Evolutionary conservation across 2,888 invertebrate species (phyloP), one percentile per base, ranked within the genome.

Genomic region (Mythimna pallens): DNA sequence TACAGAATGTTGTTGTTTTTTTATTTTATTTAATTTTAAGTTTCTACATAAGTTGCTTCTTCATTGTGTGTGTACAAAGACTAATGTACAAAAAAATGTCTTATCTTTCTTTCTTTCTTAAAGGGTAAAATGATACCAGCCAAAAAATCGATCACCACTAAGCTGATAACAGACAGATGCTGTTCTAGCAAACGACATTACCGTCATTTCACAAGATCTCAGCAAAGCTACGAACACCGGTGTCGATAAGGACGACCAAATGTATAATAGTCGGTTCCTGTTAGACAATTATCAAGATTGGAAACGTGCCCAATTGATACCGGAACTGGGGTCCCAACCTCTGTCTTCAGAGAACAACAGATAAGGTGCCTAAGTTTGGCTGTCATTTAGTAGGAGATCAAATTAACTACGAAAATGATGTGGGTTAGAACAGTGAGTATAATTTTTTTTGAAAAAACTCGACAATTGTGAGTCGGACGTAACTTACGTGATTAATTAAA

Each of bases 221-320:
- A 58, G 12, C 47, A 40, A 14, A 62, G 30, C n/a, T 63, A 47
- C 20, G 57, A 62, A 65, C 50, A 40, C n/a, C 57, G 47, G 17
- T 3, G 20, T 66, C n/a, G 67, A 74, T 68, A 78, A 65, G 57
- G 40, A 67, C 20, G 25, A 59, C 5, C 17, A 9, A 50, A 64
- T 34, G 25, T 73, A 22, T 64, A 78, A 73, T 59, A 55, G 63
- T 12, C 50, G 14, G 22, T 76, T 79, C 67, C 59, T 78, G 55
- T 43, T 3, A 20, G 43, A 74, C 50, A 73, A 64, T 79, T 79
- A 78, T 73, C 77, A 43, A 74, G 78, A 78, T 78, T 78, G 77
- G 79, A 73, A 67, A 68, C 59, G 67, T 73, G 77, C 77, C 77
- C 74, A 79, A 67, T 67, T 67, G 66, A 65, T 61, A 79, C 59